phyloP scores from a whole-genome alignment of 2,888 invertebrate genomes.

The Protophormia terraenovae region DNA sequence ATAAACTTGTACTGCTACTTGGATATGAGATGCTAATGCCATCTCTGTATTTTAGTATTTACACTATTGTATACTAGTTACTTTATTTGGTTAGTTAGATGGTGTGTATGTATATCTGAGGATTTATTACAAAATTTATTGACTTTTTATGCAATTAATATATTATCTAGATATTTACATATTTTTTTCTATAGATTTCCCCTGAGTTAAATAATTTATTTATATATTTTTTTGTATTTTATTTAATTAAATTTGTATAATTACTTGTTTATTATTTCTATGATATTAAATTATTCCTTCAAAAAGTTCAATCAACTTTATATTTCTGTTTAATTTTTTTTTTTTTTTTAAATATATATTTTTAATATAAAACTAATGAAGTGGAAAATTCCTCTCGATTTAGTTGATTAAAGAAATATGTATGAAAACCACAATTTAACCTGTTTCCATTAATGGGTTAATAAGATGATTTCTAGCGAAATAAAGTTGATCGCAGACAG shows the following conservation, averaged over 20 bases:
- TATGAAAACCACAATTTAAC: constrained; percentile 19
- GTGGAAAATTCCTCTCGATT: background rate
- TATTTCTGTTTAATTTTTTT: no score
- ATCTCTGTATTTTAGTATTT: background rate
- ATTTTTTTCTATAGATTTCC: background rate
- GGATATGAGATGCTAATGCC: no score
- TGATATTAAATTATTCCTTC: background rate
- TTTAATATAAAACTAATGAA: background rate
- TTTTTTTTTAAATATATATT: no score
- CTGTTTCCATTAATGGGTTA: constrained; percentile 15
- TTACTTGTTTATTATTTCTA: background rate
- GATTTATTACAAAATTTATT: background rate
- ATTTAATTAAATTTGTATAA: background rate
- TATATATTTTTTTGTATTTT: background rate
- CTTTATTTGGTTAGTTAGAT: background rate
- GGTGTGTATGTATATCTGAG: background rate
- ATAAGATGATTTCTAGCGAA: background rate
- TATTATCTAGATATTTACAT: background rate
- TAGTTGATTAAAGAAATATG: background rate
- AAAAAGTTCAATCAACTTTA: constrained; percentile 25
- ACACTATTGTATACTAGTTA: no score
- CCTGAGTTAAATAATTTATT: constrained; percentile 20
- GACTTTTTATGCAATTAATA: background rate
- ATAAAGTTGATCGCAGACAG: background rate
- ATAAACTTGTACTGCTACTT: background rate